Conservation (phyloP, 2,113 vertebrate species). For the Hepsetus odoe region DNA sequence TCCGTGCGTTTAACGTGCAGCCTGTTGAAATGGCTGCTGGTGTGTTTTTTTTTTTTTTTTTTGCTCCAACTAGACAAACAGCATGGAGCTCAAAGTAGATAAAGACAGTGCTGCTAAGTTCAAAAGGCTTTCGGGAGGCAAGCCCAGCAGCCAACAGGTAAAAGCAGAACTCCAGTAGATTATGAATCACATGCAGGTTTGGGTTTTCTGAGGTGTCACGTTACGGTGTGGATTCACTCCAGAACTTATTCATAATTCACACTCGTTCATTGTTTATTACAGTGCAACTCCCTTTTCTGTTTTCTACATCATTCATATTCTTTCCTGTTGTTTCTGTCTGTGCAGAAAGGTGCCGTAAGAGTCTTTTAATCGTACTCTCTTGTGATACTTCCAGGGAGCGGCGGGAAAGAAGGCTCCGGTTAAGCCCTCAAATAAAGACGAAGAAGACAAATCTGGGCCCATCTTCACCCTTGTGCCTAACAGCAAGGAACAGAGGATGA, state of each 20-base stretch:
- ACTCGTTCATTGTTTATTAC: background rate
- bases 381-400: conserved; percentile 70
- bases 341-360: background rate
- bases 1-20: background rate
- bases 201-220: background rate
- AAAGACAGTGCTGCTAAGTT: conserved; percentile 69
- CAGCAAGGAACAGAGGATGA: conserved; percentile 94
- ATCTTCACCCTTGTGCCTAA: conserved; percentile 90
- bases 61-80: conserved; percentile 48
- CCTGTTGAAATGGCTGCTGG: no score
- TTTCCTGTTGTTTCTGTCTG: background rate
- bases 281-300: background rate
- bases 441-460: conserved; percentile 91
- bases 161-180: background rate
- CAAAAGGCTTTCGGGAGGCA: conserved; percentile 80
- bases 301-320: background rate
- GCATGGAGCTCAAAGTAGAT: conserved; percentile 73
- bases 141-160: conserved; percentile 79
- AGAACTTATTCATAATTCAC: background rate
- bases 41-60: background rate
- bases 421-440: conserved; percentile 87
- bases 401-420: conserved; percentile 86
- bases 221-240: conserved; percentile 12
- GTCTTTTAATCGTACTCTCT: background rate
- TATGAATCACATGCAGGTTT: background rate